Conservation (phyloP, 2,797 vertebrate genomes). For the Cryptoprocta ferox region DNA sequence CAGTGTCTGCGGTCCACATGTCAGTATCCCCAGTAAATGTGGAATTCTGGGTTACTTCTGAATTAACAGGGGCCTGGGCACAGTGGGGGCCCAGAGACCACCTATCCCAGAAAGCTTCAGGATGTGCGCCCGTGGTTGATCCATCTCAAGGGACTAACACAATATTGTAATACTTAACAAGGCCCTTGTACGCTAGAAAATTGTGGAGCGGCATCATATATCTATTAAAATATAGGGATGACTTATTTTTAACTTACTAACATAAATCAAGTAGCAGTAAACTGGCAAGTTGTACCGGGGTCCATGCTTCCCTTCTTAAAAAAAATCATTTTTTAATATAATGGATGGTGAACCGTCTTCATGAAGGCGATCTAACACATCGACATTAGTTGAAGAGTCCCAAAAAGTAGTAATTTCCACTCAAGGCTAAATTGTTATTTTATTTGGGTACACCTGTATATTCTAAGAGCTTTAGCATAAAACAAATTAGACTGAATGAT, state of each 20-base stretch:
- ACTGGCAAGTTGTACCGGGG: neutral
- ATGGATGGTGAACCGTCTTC: neutral
- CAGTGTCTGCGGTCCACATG: neutral
- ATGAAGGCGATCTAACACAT: neutral
- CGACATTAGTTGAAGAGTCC: neutral
- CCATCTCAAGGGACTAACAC: neutral
- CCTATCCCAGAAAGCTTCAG: neutral
- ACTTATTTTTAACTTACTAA: neutral
- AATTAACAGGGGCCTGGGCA: neutral
- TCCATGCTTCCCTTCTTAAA: neutral
- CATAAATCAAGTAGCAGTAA: neutral
- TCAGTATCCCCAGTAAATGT: neutral
- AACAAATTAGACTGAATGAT: neutral
- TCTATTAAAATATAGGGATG: neutral
- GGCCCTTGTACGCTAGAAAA: neutral
- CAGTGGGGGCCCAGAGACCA: neutral
- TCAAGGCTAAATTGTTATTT: neutral
- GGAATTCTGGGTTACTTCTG: neutral
- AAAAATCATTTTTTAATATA: neutral
- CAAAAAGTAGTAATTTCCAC: neutral
- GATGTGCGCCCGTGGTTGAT: fast-evolving
- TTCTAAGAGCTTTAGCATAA: neutral
- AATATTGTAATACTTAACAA: neutral
- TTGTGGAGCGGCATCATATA: neutral
- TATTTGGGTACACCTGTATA: neutral